Base-by-base conservation (phyloP, 1,140 invertebrate species). In the Scaptomyza montana region DNA sequence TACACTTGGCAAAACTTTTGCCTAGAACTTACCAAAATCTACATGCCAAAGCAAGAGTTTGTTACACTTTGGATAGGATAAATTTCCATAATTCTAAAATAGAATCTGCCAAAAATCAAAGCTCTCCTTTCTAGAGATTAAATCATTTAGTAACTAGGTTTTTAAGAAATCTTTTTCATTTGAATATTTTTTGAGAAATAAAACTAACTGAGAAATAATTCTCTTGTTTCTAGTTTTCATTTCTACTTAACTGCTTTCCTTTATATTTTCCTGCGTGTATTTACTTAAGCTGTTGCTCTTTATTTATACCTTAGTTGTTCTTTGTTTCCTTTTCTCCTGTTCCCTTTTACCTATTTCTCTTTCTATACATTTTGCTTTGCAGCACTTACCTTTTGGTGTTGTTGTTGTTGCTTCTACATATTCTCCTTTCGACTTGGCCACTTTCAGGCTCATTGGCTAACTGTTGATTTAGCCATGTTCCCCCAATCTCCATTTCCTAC, bases 361-460 rank as follows among this genome's bases (percentile, higher is more conserved):
- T 43, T 25, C 21, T 25, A 25, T 25, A 25, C 2, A 25, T 25
- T 12, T 12, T 12, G 13, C 21, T 25, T 25, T 25, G 21, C 21
- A 25, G 2, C 21, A n/a, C 43, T 64, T 33, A 41, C 41, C 21
- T 64, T 41, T 55, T 43, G 9, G 1, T 36, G 33, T 9, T 36
- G 33, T 7, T 33, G 36, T 36, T 36, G 33, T 7, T 33, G 21
- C 33, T 39, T 61, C 53, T 12, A 25, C 51, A 12, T 8, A 36
- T 54, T 60, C 5, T 39, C 33, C 41, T 13, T n/a, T 36, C 19
- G 3, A 33, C 45, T 49, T 70, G 70, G 75, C 75, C 64, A 72
- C 79, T 81, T 86, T 79, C 75, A 87, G 82, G 78, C 84, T 87
- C 84, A 87, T 89, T 89, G 84, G 84, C 84, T 87, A 87, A 89